Evolutionary conservation across 2,113 vertebrate species (phyloP).

Genomic region (Mobula birostris): DNA sequence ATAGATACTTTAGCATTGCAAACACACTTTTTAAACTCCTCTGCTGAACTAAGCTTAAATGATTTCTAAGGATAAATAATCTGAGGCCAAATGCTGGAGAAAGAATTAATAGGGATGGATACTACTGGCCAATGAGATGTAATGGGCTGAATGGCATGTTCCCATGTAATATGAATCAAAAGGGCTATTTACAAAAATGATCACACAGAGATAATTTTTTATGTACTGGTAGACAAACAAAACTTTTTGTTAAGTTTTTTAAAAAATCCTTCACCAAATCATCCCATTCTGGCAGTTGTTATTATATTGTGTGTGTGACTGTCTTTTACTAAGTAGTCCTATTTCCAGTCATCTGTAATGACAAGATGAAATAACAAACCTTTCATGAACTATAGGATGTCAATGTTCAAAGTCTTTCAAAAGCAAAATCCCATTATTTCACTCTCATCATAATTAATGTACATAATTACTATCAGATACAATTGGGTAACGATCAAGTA

Average conservation of each 20-base stretch:
- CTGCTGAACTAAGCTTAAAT: not conserved
- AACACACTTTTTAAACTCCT: not conserved
- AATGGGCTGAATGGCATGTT: too few relatives aligned
- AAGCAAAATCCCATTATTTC: not conserved
- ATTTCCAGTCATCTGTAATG: not conserved
- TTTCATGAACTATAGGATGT: not conserved
- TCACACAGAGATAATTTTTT: not conserved
- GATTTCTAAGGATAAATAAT: not conserved
- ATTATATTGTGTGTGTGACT: not conserved
- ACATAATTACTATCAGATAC: not conserved
- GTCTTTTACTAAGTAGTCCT: not conserved
- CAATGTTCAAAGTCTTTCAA: not conserved
- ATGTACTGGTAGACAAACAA: not conserved
- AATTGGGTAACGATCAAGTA: not conserved
- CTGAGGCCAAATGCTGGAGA: too few relatives aligned
- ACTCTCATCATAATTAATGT: not conserved
- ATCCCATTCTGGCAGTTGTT: not conserved
- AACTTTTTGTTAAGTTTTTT: not conserved
- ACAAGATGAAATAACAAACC: not conserved
- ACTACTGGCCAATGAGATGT: too few relatives aligned
- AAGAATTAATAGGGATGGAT: too few relatives aligned
- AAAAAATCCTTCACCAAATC: not conserved
- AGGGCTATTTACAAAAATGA: not conserved
- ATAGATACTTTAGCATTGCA: not conserved
- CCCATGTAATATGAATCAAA: too few relatives aligned